phyloP scores from a whole-genome alignment of 2,797 vertebrate species.

The Falco novaeseelandiae region DNA sequence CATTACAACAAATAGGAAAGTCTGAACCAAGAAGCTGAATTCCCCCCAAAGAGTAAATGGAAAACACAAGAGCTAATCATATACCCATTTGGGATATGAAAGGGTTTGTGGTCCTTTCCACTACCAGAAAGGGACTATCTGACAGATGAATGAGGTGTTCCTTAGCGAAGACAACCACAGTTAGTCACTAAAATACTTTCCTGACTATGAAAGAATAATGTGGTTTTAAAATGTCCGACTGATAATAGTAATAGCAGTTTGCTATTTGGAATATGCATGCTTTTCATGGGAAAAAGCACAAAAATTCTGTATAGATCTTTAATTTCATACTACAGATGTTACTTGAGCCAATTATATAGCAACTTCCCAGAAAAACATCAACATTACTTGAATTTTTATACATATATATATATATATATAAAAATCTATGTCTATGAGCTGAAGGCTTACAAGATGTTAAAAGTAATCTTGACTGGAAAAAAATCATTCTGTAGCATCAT shows the following conservation, averaged over 20 bases:
- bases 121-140: conserved; percentile 31
- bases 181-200: conserved; percentile 75
- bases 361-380: background rate
- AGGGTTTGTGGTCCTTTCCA: conserved; percentile 6
- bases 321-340: background rate
- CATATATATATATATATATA: background rate
- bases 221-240: conserved; percentile 55
- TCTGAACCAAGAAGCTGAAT: conserved; percentile 45
- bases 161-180: conserved; percentile 57
- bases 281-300: background rate
- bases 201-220: conserved; percentile 53
- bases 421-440: background rate
- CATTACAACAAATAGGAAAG: conserved; percentile 64
- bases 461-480: background rate
- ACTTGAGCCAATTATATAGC: background rate
- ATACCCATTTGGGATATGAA: background rate
- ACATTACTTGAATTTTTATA: background rate
- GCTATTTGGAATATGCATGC: background rate
- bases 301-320: background rate
- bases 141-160: conserved; percentile 47
- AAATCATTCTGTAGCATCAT: background rate
- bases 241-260: conserved; percentile 27
- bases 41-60: conserved; percentile 15
- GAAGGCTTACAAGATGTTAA: background rate
- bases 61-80: conserved; percentile 40